Percentiles rank a stretch among this genome's conserved stretches.
Conservation (phyloP, 2,797 vertebrate genomes). For the Schizopygopsis malacanthus region DNA sequence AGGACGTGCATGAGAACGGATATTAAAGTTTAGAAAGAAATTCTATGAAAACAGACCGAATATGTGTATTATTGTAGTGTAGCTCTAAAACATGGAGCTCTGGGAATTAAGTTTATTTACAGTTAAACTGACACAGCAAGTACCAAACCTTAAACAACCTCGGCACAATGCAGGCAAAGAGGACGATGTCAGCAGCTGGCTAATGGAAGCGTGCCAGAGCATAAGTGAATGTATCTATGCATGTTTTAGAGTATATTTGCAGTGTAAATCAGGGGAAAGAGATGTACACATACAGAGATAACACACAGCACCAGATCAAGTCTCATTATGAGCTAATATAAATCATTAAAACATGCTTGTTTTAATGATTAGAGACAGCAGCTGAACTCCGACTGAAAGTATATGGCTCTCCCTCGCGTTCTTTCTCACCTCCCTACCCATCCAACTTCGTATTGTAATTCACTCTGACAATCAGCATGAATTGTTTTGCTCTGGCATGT, state of each 20-base stretch:
- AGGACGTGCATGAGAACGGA: not conserved
- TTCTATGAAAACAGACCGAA: not conserved
- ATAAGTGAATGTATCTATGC: slow-evolving; percentile 25
- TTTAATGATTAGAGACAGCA: slow-evolving; percentile 38
- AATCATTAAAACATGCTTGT: slow-evolving; percentile 38
- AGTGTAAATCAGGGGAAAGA: slow-evolving; percentile 48
- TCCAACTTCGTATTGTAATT: slow-evolving; percentile 62
- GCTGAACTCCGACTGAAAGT: slow-evolving; percentile 2
- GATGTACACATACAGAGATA: slow-evolving; percentile 49
- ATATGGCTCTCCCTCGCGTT: slow-evolving; percentile 15
- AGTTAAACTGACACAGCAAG: slow-evolving; percentile 49
- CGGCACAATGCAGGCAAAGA: slow-evolving; percentile 25
- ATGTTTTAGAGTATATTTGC: slow-evolving; percentile 38
- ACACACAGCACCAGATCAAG: slow-evolving; percentile 22
- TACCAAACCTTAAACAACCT: slow-evolving; percentile 52
- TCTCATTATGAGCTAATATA: slow-evolving; percentile 32
- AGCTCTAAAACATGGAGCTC: slow-evolving; percentile 12
- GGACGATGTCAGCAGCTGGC: slow-evolving; percentile 50
- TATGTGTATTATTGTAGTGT: slow-evolving; percentile 7
- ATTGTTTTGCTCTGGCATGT: slow-evolving; percentile 62
- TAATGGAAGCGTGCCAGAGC: slow-evolving; percentile 20
- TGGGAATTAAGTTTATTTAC: slow-evolving; percentile 51
- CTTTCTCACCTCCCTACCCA: slow-evolving; percentile 46
- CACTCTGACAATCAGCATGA: slow-evolving; percentile 64
- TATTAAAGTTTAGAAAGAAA: slow-evolving; percentile 12